These are phyloP conservation scores for Cossypha caffra DNA, from an alignment of 2,797 vertebrate genomes.

Conservation along the genomic window DNA sequence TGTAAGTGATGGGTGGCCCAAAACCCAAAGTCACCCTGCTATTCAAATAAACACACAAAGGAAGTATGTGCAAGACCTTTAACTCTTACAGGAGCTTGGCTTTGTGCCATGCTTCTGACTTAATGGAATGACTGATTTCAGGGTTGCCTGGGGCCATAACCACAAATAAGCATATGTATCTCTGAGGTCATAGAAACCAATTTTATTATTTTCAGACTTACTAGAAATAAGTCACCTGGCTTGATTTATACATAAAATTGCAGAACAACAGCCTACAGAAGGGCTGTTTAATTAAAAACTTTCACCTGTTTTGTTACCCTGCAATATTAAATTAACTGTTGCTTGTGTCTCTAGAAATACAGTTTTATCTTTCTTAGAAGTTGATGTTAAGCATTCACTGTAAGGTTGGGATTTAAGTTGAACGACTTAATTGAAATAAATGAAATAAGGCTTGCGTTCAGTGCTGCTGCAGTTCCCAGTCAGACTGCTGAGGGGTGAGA, in stretches of 20 bases:
- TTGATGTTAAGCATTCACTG: neutral
- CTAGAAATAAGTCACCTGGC: conserved; percentile 26
- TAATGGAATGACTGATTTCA: conserved; percentile 27
- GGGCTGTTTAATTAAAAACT: conserved; percentile 6
- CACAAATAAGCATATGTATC: conserved; percentile 33
- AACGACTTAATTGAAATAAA: neutral
- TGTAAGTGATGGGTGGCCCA: conserved; percentile 46
- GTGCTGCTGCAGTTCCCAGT: neutral
- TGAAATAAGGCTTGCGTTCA: neutral
- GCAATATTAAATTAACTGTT: neutral
- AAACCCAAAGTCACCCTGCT: conserved; percentile 26
- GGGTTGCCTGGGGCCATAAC: conserved; percentile 28
- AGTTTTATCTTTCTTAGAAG: neutral
- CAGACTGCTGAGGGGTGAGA: neutral
- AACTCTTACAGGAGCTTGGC: conserved; percentile 40
- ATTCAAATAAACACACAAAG: conserved; percentile 36
- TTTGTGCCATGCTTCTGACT: conserved; percentile 14
- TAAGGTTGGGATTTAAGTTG: neutral
- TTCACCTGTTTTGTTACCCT: neutral
- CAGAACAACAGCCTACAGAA: neutral
- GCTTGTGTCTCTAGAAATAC: neutral
- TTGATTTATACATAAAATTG: conserved; percentile 3
- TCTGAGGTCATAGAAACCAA: conserved; percentile 44
- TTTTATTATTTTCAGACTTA: conserved; percentile 46
- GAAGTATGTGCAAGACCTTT: conserved; percentile 55